Evolutionary conservation across 1,140 invertebrate species (phyloP).

Genomic region (Neodiprion fabricii): DNA sequence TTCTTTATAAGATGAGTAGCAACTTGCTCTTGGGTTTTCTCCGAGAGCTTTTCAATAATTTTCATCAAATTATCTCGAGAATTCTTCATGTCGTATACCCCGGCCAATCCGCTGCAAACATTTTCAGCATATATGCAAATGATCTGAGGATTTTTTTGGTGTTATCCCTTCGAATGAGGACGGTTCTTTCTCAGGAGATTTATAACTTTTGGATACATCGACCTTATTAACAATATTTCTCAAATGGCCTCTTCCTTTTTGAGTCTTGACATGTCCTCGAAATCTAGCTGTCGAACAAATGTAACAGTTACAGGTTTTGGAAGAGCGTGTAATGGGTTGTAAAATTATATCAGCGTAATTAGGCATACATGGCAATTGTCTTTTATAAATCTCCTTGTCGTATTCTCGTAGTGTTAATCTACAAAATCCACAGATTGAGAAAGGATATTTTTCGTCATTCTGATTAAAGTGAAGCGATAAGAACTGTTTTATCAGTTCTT

Average conservation of each 20-base stretch:
- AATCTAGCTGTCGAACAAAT: slow-evolving; percentile 14
- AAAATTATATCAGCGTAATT: slow-evolving; percentile 2
- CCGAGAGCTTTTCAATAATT: slow-evolving; percentile 14
- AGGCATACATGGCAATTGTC: background rate
- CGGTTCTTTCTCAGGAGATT: too few species aligned
- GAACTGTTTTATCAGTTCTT: background rate
- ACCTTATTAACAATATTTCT: background rate
- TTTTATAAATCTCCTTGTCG: slow-evolving; percentile 5
- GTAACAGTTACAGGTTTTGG: slow-evolving; percentile 8
- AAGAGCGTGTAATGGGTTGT: background rate
- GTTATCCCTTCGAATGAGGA: background rate
- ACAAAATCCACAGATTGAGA: too few species aligned
- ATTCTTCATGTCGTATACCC: background rate
- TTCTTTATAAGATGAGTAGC: slow-evolving; percentile 16
- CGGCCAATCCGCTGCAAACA: background rate
- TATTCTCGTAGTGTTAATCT: too few species aligned
- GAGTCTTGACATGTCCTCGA: background rate
- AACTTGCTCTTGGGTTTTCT: slow-evolving; percentile 22
- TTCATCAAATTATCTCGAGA: slow-evolving; percentile 15
- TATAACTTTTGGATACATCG: background rate
- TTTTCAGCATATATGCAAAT: background rate
- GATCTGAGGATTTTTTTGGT: background rate
- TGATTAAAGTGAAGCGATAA: background rate
- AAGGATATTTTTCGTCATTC: too few species aligned
- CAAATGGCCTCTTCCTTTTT: background rate